Evolutionary conservation across 2,113 vertebrate genomes (phyloP).

Genomic region (Hippolais icterina): DNA sequence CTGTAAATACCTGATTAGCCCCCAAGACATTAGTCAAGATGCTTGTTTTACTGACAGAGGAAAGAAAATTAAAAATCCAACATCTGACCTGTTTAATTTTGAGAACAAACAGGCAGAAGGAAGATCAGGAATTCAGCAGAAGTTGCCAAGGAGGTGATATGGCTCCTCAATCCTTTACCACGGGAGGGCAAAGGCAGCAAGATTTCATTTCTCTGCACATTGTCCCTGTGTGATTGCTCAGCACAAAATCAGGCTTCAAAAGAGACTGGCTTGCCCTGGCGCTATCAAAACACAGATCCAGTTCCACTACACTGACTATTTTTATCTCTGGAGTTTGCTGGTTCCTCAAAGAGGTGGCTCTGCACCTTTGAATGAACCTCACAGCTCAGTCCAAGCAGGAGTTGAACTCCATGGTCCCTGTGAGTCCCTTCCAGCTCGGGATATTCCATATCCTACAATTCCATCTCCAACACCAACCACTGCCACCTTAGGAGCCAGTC

Average conservation of each 20-base stretch:
- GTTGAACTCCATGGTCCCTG: neutral
- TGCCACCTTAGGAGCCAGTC: neutral
- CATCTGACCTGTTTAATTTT: constrained; percentile 5
- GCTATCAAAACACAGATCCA: neutral
- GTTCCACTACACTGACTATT: neutral
- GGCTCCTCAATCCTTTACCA: neutral
- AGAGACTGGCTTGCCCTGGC: neutral
- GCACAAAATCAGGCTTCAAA: neutral
- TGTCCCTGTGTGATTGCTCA: neutral
- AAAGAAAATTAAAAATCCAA: neutral
- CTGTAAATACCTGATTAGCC: constrained; percentile 1
- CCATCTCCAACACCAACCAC: neutral
- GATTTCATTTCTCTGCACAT: neutral
- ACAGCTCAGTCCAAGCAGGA: neutral
- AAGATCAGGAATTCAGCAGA: neutral
- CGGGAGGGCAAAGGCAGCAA: rapidly evolving
- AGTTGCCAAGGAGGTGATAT: neutral
- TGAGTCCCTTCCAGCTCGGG: neutral
- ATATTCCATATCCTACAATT: neutral
- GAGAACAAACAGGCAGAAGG: neutral
- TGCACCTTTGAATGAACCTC: neutral
- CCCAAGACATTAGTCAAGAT: neutral
- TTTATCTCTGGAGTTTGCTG: neutral
- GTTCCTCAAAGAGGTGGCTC: neutral
- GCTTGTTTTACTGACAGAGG: constrained; percentile 6